Evolutionary conservation across 2,888 invertebrate species (phyloP).

Genomic region (Noctua janthina): DNA sequence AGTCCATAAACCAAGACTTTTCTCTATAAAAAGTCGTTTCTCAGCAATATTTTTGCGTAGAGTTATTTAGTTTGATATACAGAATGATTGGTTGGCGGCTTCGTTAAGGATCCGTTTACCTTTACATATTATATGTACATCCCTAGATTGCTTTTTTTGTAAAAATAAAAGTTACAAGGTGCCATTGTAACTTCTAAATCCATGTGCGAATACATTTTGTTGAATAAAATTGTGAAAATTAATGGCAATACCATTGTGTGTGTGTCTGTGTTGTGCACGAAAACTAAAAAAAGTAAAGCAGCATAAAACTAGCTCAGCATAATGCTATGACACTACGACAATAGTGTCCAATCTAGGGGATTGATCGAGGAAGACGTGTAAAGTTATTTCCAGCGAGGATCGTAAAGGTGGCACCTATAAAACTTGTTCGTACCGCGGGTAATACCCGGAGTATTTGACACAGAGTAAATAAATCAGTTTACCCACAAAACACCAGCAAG

Average conservation of each 20-base stretch:
- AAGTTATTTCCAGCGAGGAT: conserved; percentile 55
- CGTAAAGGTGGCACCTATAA: conserved; percentile 62
- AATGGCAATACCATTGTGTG: neutral
- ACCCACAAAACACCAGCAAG: neutral
- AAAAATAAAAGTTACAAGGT: neutral
- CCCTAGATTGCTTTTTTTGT: neutral
- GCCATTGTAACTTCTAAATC: neutral
- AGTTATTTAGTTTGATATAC: no score
- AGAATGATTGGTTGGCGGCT: no score
- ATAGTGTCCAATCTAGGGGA: conserved; percentile 43
- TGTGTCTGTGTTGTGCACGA: neutral
- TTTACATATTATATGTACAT: no score
- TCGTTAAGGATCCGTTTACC: no score
- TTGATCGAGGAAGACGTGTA: conserved; percentile 57
- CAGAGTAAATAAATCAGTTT: conserved; percentile 29
- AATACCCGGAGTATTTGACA: conserved; percentile 32
- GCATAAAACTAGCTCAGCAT: conserved; percentile 9
- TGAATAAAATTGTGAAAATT: neutral
- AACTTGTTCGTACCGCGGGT: conserved; percentile 32
- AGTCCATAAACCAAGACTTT: neutral
- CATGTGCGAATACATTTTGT: neutral
- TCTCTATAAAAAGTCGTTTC: neutral
- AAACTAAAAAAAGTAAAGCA: neutral
- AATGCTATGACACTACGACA: conserved; percentile 21
- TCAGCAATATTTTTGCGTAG: no score